Evolutionary conservation across 2,113 vertebrate species (phyloP).

Genomic region (Aptenodytes patagonicus): DNA sequence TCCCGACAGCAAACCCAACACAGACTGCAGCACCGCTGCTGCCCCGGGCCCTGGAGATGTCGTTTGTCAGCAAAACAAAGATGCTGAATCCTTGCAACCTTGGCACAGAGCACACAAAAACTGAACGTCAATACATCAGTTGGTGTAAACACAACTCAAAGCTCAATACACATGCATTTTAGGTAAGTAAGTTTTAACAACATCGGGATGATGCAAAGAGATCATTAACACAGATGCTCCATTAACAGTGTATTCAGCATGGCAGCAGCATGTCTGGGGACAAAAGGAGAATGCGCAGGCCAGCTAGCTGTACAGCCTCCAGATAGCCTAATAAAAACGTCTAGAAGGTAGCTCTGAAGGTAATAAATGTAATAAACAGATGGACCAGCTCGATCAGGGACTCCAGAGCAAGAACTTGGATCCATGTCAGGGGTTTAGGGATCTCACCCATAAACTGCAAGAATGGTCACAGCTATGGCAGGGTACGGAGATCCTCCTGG

Average conservation of each 20-base stretch:
- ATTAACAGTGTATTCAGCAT: not conserved
- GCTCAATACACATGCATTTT: not conserved
- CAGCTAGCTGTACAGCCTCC: not conserved
- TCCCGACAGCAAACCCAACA: not conserved
- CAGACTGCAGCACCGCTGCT: not conserved
- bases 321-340: not conserved
- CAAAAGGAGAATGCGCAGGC: not conserved
- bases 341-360: not conserved
- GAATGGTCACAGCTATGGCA: not conserved
- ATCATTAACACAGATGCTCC: not conserved
- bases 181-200: not conserved
- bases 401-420: not conserved
- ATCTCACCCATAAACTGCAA: not conserved
- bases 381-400: not conserved
- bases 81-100: conserved; percentile 44
- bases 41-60: not conserved
- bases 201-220: not conserved
- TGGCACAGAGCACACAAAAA: not conserved
- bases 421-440: not conserved
- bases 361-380: conserved; percentile 23
- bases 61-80: conserved; percentile 25
- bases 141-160: not conserved
- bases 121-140: not conserved
- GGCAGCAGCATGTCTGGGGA: not conserved
- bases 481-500: not conserved